Evolutionary conservation across 2,113 vertebrate genomes (phyloP).

Genomic region (Marmota monax): DNA sequence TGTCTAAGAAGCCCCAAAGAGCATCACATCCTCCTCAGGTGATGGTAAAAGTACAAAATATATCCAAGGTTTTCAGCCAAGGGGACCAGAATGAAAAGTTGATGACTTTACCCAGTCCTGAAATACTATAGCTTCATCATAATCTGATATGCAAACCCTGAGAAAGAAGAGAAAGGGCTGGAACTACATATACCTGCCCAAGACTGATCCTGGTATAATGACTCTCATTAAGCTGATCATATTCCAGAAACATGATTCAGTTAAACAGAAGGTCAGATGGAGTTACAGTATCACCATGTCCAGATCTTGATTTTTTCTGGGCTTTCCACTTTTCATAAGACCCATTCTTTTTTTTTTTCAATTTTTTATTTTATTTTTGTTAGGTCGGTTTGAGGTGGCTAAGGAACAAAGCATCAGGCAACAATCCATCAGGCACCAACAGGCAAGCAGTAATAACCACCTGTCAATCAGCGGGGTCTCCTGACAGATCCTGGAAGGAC

Average conservation of each 20-base stretch:
- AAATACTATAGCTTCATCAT: conserved; percentile 20
- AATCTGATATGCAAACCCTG: conserved; percentile 4
- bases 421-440: too few relatives aligned
- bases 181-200: neutral
- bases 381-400: too few relatives aligned
- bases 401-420: too few relatives aligned
- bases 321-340: neutral
- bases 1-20: neutral
- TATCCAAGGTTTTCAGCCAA: conserved; percentile 30
- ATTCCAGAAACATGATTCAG: neutral
- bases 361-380: too few relatives aligned
- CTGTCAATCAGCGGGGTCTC: too few relatives aligned
- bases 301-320: neutral
- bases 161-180: neutral
- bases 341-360: neutral
- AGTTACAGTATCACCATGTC: neutral
- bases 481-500: too few relatives aligned
- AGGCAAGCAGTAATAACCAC: too few relatives aligned
- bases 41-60: neutral
- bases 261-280: neutral
- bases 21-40: neutral
- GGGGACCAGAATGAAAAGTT: neutral
- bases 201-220: neutral
- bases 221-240: neutral
- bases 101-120: neutral